A percentile compares a stretch with the other conserved stretches of the same genome.
Conservation (phyloP, 2,888 invertebrate genomes). For the Troilus luridus region DNA sequence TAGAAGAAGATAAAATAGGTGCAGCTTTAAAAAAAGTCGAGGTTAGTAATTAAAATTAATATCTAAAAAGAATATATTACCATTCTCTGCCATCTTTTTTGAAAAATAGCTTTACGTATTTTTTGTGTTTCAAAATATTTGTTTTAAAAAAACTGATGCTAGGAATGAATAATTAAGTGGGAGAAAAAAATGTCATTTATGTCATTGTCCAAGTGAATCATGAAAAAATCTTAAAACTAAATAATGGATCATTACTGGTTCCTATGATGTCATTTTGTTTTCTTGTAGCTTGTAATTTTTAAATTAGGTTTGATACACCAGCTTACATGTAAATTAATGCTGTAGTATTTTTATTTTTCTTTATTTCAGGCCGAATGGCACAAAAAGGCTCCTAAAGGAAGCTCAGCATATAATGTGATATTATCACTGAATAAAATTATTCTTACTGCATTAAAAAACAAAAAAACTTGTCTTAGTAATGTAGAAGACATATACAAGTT, state of each 20-base stretch:
- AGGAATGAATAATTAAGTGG: background rate
- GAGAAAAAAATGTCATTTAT: background rate
- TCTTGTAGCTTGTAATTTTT: background rate
- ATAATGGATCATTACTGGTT: background rate
- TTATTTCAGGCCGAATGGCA: background rate
- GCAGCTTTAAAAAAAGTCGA: background rate
- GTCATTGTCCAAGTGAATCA: background rate
- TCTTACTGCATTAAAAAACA: slow-evolving; percentile 21
- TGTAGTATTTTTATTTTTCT: background rate
- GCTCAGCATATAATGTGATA: slow-evolving; percentile 30
- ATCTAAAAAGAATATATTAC: background rate
- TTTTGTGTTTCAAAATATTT: too few species aligned
- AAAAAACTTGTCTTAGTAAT: slow-evolving; percentile 26
- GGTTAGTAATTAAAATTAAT: background rate
- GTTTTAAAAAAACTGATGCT: background rate
- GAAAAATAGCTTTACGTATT: background rate
- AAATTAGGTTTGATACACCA: background rate
- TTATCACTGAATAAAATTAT: slow-evolving; percentile 45
- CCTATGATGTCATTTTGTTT: background rate
- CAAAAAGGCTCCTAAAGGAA: slow-evolving; percentile 26
- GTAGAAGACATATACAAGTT: slow-evolving; percentile 37
- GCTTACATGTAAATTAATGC: background rate
- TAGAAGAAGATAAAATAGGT: slow-evolving; percentile 20
- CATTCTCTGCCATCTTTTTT: background rate
- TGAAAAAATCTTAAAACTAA: background rate